Base-by-base conservation (phyloP, 2,113 vertebrate species). In the Hydrolagus affinis region DNA sequence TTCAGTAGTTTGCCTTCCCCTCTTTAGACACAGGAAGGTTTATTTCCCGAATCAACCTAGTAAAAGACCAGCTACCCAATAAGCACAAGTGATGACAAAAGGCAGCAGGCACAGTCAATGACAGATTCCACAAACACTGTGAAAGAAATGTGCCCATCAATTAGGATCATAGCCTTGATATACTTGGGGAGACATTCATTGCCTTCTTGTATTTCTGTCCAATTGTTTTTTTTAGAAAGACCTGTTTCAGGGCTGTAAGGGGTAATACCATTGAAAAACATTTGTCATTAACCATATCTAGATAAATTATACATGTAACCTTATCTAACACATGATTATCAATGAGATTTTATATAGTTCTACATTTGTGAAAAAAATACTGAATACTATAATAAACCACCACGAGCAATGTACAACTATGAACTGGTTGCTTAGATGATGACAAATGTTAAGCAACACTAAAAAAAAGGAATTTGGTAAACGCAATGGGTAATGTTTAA, bases 21-120 rank as follows among this genome's bases (percentile, higher is more conserved):
- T 87, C 86, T 91, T 87, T 89, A 88, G 86, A 90, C 8, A 88
- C n/a, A 87, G 77, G 74, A 88, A 88, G 69, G 11, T 87, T 93
- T 91, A 90, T 90, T 89, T 91, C 90, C 86, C 87, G 87, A 89
- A 77, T 91, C 88, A 87, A 2, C 70, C 86, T 87, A 88, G 25
- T 44, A 86, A 25, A 12, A 68, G 57, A 69, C 85, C 85, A 87
- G 85, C 89, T 11, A 87, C 85, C 89, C 71, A 87, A 89, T 86
- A 90, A 87, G 88, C 70, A 88, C 86, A 80, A 69, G 44, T 88
- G 85, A 72, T 21, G 1, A 90, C 89, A 90, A 89, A 59, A 86
- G 11, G 60, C 59, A 28, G 57, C 23, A 44, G 44, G 44, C 44
- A 59, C 17, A 11, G 56, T 60, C 57, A 25, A 78, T 60, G 57